Conservation (phyloP, 2,888 invertebrate genomes). For the Troglohyphantes excavatus region DNA sequence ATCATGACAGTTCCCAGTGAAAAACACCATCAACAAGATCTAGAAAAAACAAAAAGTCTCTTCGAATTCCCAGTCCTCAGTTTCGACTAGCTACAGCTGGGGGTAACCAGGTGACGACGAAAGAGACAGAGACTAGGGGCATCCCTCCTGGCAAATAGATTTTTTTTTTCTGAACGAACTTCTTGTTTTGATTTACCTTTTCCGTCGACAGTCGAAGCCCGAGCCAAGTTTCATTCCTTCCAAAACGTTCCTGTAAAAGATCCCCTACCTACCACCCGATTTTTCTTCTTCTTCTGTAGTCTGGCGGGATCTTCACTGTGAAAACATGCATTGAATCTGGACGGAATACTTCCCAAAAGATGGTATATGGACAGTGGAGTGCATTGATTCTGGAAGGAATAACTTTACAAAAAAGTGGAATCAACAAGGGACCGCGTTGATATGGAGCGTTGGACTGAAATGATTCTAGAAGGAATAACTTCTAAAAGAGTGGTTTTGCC, state of each 20-base stretch:
- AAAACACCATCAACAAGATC: conserved; percentile 22
- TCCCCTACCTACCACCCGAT: not conserved
- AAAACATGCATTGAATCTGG: not conserved
- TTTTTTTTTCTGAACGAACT: conserved; percentile 3
- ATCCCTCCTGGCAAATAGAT: not conserved
- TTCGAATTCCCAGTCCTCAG: not conserved
- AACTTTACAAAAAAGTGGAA: too few species aligned
- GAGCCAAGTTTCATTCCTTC: conserved; percentile 38
- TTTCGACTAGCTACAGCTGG: not conserved
- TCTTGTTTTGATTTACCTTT: conserved; percentile 38
- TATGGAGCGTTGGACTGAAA: not conserved
- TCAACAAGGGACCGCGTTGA: too few species aligned
- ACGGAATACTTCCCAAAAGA: not conserved
- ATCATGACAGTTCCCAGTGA: conserved; percentile 6
- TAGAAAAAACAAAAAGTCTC: not conserved
- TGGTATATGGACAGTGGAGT: too few species aligned
- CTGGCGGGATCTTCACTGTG: not conserved
- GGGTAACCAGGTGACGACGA: too few species aligned
- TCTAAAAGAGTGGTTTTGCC: too few species aligned
- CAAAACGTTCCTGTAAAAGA: not conserved
- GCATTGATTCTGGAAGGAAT: not conserved
- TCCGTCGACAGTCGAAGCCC: conserved; percentile 15
- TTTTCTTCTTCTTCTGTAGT: not conserved
- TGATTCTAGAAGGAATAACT: not conserved
- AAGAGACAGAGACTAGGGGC: not conserved